These are phyloP conservation scores for Brachyalestes nurse DNA, from an alignment of 2,797 vertebrate species.

Conservation along the genomic window DNA sequence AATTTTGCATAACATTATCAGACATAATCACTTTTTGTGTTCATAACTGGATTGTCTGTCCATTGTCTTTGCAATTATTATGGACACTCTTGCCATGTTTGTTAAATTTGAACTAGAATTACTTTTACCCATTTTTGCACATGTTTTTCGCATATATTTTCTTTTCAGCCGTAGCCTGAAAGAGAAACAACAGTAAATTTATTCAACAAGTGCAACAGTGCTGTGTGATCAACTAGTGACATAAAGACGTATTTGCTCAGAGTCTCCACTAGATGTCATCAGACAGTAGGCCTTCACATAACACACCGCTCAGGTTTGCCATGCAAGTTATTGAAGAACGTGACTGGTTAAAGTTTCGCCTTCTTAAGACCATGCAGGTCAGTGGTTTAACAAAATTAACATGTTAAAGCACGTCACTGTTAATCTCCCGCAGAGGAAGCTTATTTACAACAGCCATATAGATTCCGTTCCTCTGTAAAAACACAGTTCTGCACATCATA, in stretches of 20 bases:
- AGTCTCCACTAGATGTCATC: conserved; percentile 73
- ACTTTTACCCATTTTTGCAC: background rate
- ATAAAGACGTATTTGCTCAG: background rate
- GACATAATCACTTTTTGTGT: background rate
- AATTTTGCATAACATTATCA: background rate
- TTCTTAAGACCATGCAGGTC: too few relatives aligned
- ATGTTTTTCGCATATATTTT: background rate
- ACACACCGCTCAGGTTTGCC: background rate
- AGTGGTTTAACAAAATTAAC: too few relatives aligned
- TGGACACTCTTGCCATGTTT: background rate
- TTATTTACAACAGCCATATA: too few relatives aligned
- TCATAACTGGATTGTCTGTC: too few relatives aligned
- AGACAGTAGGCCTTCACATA: conserved; percentile 48
- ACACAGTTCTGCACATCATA: too few relatives aligned
- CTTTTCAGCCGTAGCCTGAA: too few relatives aligned
- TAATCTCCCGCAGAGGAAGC: too few relatives aligned
- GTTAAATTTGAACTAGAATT: background rate
- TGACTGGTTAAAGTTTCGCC: background rate
- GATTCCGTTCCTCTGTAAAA: too few relatives aligned
- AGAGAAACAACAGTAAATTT: background rate
- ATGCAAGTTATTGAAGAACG: background rate
- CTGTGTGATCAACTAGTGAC: background rate
- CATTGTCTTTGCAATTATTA: background rate
- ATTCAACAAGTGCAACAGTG: background rate
- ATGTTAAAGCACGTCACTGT: too few relatives aligned